Conservation (phyloP, 2,113 vertebrate genomes). For the Morone chrysops region DNA sequence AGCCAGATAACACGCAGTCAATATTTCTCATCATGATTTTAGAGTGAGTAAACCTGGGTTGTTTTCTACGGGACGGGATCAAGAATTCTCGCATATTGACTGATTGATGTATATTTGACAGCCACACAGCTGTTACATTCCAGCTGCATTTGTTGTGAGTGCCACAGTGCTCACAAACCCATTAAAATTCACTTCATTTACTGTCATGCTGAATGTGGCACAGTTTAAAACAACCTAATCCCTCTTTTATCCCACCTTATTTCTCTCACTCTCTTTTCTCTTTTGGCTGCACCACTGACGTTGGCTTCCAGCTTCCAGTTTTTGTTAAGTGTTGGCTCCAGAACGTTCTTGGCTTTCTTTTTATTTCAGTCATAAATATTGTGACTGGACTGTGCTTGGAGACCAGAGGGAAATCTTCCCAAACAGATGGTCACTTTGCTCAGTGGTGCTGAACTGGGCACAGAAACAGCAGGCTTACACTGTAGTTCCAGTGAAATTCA, state of each 20-base stretch:
- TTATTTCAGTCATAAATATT: constrained; percentile 9
- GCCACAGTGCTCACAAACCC: neutral
- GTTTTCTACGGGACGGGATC: neutral
- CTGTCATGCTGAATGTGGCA: constrained; percentile 9
- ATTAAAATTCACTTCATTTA: neutral
- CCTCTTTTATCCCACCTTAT: constrained; percentile 25
- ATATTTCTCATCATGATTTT: neutral
- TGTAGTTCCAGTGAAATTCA: neutral
- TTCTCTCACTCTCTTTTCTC: neutral
- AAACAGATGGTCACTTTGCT: constrained; percentile 44
- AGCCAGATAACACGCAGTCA: constrained; percentile 14
- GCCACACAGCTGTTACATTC: neutral
- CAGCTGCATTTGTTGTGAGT: neutral
- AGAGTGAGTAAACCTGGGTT: neutral
- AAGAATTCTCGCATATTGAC: neutral
- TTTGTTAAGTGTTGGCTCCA: neutral
- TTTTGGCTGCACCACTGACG: neutral
- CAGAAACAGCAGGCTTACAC: neutral
- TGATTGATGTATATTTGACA: neutral
- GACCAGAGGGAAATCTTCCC: constrained; percentile 31
- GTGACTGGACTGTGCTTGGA: constrained; percentile 17
- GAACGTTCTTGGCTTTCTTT: neutral
- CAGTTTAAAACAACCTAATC: constrained; percentile 8
- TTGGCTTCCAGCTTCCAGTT: neutral
- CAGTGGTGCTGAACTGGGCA: neutral